Conservation (phyloP, 2,113 vertebrate genomes). For the Colaptes auratus region DNA sequence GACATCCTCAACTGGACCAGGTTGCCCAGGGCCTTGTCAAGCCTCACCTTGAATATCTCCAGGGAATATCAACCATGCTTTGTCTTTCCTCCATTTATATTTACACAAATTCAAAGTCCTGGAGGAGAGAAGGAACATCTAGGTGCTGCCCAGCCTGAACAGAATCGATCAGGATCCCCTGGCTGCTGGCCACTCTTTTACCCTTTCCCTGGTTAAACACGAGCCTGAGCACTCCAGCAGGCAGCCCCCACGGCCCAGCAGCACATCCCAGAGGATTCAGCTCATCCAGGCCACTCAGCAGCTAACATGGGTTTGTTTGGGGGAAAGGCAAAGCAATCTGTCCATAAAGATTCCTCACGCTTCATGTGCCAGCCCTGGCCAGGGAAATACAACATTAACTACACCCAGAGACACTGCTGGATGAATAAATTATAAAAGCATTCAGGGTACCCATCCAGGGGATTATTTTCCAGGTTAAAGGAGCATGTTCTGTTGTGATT, state of each 20-base stretch:
- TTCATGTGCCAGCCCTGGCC: constrained; percentile 32
- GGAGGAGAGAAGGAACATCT: neutral
- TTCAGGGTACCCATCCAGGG: constrained; percentile 48
- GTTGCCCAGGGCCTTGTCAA: no score
- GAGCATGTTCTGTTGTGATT: constrained; percentile 57
- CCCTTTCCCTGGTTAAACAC: neutral
- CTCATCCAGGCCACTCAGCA: constrained; percentile 45
- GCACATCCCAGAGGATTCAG: neutral
- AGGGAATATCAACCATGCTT: accelerated
- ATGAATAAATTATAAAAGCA: constrained; percentile 75
- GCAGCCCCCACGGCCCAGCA: neutral
- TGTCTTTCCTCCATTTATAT: neutral
- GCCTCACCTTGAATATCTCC: no score
- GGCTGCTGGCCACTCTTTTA: neutral
- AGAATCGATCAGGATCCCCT: neutral
- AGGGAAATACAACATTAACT: constrained; percentile 67
- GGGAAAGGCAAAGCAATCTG: constrained; percentile 65
- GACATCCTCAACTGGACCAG: no score
- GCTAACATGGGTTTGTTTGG: constrained; percentile 49
- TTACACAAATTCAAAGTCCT: neutral
- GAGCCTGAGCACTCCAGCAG: neutral
- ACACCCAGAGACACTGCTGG: constrained; percentile 53
- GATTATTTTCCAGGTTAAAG: constrained; percentile 64
- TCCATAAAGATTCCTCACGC: constrained; percentile 72
- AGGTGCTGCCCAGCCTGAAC: neutral